Conservation (phyloP, 2,888 invertebrate genomes). For the Pandemis cinnamomeana region DNA sequence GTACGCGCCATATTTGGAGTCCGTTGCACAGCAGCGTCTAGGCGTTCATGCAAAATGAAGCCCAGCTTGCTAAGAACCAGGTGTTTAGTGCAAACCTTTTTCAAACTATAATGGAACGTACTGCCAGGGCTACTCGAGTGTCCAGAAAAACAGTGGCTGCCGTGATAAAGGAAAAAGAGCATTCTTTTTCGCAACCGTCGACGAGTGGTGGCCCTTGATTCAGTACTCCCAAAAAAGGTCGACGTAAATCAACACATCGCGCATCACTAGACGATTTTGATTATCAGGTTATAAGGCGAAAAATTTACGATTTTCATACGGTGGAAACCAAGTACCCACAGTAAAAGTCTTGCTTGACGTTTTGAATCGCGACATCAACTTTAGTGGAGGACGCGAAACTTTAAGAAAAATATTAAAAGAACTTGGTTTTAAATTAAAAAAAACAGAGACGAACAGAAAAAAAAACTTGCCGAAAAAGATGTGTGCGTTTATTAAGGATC, state of each 20-base stretch:
- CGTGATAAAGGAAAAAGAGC: background rate
- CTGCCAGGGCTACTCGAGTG: too few species aligned
- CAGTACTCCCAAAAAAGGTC: slow-evolving; percentile 18
- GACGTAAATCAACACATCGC: slow-evolving; percentile 6
- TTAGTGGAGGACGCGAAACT: slow-evolving; percentile 23
- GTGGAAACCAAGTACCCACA: slow-evolving; percentile 25
- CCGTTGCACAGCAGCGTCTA: too few species aligned
- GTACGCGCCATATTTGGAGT: too few species aligned
- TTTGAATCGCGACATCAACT: slow-evolving; percentile 11
- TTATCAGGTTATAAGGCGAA: slow-evolving; percentile 22
- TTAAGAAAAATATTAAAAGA: slow-evolving; percentile 16
- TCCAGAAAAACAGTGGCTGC: too few species aligned
- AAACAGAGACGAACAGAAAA: slow-evolving; percentile 22
- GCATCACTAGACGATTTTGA: slow-evolving; percentile 5
- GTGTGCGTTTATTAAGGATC: background rate
- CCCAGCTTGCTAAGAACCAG: too few species aligned
- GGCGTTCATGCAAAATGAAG: too few species aligned
- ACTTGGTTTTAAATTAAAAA: slow-evolving; percentile 26
- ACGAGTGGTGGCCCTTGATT: slow-evolving; percentile 8
- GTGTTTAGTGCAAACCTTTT: too few species aligned
- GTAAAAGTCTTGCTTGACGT: slow-evolving; percentile 8
- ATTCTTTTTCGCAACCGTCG: background rate
- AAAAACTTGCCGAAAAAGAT: slow-evolving; percentile 31
- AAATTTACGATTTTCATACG: slow-evolving; percentile 27
- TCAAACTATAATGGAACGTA: too few species aligned